These are phyloP conservation scores for Xestoiulus laeticollis DNA, from an alignment of 2,888 invertebrate species.

Conservation along the genomic window DNA sequence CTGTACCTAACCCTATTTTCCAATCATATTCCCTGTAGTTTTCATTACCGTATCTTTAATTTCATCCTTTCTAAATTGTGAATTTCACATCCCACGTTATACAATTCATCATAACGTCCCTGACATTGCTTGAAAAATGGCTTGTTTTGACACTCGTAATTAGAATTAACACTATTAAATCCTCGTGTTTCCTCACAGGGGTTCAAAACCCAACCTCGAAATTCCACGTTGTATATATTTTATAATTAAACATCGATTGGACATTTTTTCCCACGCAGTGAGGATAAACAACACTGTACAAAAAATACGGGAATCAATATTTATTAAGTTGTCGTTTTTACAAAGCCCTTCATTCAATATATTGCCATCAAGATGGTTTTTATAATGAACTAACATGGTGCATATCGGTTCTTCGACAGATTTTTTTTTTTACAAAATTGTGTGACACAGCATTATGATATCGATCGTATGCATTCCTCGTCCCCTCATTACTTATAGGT, in stretches of 20 bases:
- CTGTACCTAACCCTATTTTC: no score
- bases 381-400: background rate
- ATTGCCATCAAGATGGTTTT: constrained; percentile 3
- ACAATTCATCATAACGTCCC: background rate
- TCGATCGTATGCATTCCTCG: background rate
- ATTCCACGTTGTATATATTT: background rate
- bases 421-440: background rate
- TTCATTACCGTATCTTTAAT: no score
- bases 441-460: background rate
- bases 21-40: no score
- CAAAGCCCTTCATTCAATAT: background rate
- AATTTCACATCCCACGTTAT: background rate
- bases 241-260: constrained; percentile 26
- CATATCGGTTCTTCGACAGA: background rate
- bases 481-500: background rate
- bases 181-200: background rate
- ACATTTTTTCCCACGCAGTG: background rate
- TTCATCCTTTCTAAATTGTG: background rate
- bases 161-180: background rate
- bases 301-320: constrained; percentile 22
- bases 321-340: constrained; percentile 15
- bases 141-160: constrained; percentile 2
- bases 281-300: background rate
- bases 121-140: background rate
- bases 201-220: background rate